Percentiles rank a stretch among this genome's conserved stretches.
These are phyloP conservation scores for Andrena bicolor DNA, from an alignment of 2,888 invertebrate species.

Conservation along the genomic window DNA sequence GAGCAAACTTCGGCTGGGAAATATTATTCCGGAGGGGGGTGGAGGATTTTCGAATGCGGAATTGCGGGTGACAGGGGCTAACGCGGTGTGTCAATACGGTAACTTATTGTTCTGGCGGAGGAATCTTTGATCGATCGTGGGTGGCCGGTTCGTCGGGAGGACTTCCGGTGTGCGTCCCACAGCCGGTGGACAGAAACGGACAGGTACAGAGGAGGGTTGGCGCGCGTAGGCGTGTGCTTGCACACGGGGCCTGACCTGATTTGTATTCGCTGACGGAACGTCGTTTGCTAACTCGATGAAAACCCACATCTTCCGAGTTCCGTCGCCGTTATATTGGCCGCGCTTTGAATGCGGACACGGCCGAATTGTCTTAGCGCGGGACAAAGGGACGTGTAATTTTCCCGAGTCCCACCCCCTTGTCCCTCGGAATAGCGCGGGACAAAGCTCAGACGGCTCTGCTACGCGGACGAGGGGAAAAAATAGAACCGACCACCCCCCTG, in stretches of 20 bases:
- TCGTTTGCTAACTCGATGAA: slow-evolving; percentile 75
- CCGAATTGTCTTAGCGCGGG: slow-evolving; percentile 66
- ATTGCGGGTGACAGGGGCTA: slow-evolving; percentile 11
- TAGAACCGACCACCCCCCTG: not conserved
- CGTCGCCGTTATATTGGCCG: slow-evolving; percentile 58
- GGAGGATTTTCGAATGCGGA: not conserved
- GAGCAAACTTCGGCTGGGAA: not conserved
- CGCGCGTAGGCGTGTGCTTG: slow-evolving; percentile 24
- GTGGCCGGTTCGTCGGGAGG: slow-evolving; percentile 48
- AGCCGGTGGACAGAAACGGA: slow-evolving; percentile 45
- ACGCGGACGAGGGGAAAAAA: not conserved
- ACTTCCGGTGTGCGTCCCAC: slow-evolving; percentile 54
- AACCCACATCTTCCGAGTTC: slow-evolving; percentile 72
- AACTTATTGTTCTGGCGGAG: slow-evolving; percentile 37
- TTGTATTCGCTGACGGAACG: slow-evolving; percentile 72
- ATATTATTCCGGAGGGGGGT: too few species aligned
- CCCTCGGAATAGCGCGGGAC: slow-evolving; percentile 40
- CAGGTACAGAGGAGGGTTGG: slow-evolving; percentile 39
- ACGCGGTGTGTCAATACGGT: slow-evolving; percentile 25
- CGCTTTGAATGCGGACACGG: slow-evolving; percentile 67
- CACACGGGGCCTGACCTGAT: slow-evolving; percentile 63
- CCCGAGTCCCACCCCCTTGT: slow-evolving; percentile 22
- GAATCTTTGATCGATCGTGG: slow-evolving; percentile 62
- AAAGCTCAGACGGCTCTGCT: not conserved
- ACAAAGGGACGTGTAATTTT: slow-evolving; percentile 70